Evolutionary conservation across 2,888 invertebrate species (phyloP).

Genomic region (Megamerina dolium): DNA sequence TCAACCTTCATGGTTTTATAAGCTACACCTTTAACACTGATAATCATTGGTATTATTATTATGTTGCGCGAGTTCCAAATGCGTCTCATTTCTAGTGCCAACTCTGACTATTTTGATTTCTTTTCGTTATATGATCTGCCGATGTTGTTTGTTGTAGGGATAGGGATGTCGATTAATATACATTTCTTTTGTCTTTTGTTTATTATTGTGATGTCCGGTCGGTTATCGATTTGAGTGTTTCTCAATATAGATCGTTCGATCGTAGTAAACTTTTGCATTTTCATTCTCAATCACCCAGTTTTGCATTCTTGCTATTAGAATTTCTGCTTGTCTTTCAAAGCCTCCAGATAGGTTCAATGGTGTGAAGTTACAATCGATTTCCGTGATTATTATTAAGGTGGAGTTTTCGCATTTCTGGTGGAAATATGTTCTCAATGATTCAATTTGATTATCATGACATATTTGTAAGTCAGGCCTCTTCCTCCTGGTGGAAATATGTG

Average conservation of each 20-base stretch:
- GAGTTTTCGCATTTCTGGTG: too few relatives aligned
- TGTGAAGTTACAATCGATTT: too few relatives aligned
- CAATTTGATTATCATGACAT: too few relatives aligned
- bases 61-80: not conserved
- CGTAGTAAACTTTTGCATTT: not conserved
- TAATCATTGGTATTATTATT: not conserved
- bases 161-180: not conserved
- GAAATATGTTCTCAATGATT: too few relatives aligned
- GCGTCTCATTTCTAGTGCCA: not conserved
- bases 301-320: not conserved
- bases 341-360: too few relatives aligned
- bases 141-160: not conserved
- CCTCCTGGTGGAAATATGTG: too few relatives aligned
- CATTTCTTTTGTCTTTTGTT: not conserved
- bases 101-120: not conserved
- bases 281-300: slow-evolving; percentile 1
- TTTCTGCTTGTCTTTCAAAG: slow-evolving; percentile 6
- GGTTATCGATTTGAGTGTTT: not conserved
- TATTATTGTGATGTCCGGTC: not conserved
- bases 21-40: too few relatives aligned
- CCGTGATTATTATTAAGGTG: too few relatives aligned
- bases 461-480: too few relatives aligned
- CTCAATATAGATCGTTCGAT: not conserved
- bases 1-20: too few relatives aligned
- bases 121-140: not conserved